Conservation (phyloP, 2,888 invertebrate species). For the Ophion obscuratus region DNA sequence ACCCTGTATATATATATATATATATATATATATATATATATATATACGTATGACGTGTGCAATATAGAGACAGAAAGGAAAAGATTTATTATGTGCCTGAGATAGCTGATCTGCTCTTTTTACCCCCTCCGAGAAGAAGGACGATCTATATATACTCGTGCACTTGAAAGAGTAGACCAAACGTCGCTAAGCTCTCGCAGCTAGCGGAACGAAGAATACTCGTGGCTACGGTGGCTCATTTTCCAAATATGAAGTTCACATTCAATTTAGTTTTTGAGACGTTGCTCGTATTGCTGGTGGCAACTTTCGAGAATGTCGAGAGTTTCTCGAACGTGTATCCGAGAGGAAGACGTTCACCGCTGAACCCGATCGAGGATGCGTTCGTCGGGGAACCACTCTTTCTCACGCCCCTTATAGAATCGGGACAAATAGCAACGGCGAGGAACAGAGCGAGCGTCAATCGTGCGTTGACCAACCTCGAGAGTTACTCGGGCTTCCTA, state of each 20-base stretch:
- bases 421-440: constrained; percentile 89
- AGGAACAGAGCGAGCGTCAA: constrained; percentile 86
- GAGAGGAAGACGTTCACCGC: constrained; percentile 71
- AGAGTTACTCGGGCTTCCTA: constrained; percentile 91
- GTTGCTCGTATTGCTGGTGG: neutral
- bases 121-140: neutral
- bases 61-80: neutral
- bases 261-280: neutral
- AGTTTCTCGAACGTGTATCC: constrained; percentile 74
- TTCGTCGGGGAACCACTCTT: constrained; percentile 88
- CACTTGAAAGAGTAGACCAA: neutral
- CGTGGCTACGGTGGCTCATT: neutral
- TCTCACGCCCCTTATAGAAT: constrained; percentile 90
- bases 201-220: neutral
- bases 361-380: constrained; percentile 63
- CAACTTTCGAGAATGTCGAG: constrained; percentile 10
- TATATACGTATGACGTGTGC: neutral
- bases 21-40: no score
- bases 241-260: constrained; percentile 1
- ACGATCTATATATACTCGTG: neutral
- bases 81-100: constrained; percentile 6
- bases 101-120: neutral
- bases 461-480: constrained; percentile 86
- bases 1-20: neutral
- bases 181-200: neutral